These are phyloP conservation scores for Balaeniceps rex DNA, from an alignment of 2,113 vertebrate genomes.

Conservation along the genomic window DNA sequence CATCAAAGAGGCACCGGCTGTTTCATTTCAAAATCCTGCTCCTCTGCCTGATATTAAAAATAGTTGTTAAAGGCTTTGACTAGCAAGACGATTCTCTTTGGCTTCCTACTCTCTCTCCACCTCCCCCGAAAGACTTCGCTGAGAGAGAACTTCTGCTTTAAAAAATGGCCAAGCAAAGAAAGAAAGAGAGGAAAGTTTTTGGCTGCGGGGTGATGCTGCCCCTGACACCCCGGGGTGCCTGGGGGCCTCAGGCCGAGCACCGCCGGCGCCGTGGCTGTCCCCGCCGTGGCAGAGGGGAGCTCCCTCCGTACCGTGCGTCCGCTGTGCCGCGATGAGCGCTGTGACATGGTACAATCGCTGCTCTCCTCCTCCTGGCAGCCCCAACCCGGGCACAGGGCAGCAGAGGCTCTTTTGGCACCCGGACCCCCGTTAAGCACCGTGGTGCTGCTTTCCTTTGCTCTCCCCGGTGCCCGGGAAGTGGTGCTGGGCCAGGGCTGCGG, in stretches of 20 bases:
- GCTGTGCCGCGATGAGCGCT: accelerated
- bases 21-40: constrained; percentile 73
- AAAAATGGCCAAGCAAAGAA: constrained; percentile 12
- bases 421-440: accelerated
- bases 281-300: neutral
- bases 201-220: neutral
- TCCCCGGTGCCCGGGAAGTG: accelerated
- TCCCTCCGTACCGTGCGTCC: accelerated
- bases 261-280: accelerated
- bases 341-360: neutral
- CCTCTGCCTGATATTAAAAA: constrained; percentile 72
- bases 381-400: neutral
- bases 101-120: constrained; percentile 57
- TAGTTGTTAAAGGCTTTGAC: constrained; percentile 72
- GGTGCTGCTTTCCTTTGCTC: neutral
- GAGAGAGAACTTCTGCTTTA: constrained; percentile 38
- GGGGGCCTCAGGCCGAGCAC: neutral
- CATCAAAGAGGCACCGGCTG: constrained; percentile 66
- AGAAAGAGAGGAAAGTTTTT: neutral
- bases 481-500: neutral
- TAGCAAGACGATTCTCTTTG: constrained; percentile 67
- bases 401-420: neutral
- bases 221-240: neutral
- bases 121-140: constrained; percentile 34
- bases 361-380: neutral